Base-by-base conservation (phyloP, 1,140 invertebrate genomes). In the Drosophila mayri region DNA sequence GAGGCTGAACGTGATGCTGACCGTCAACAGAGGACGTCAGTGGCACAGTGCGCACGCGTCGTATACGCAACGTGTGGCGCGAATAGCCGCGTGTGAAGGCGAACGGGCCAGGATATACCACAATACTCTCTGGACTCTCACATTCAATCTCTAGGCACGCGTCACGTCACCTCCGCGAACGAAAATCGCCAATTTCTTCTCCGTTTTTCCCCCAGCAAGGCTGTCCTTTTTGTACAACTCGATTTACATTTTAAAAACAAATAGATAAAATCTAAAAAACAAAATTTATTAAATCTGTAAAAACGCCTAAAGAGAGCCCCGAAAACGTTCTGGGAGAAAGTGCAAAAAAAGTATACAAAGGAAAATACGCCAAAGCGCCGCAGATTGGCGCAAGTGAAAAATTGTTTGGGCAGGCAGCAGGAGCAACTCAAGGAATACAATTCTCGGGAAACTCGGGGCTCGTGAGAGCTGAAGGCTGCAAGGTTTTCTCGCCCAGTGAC, bases 111-210 rank as follows among this genome's bases (percentile, higher is more conserved):
- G 30, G 30, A 49, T 54, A 40, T 57, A 57, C 74, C 63, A 83
- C 57, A 47, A 78, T 75, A 78, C 76, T 71, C 63, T 76, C 76
- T 74, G 71, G 47, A 25, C 52, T 55, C 50, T 76, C 41, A 68
- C 61, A 40, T 47, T 77, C 38, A 85, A 61, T 80, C 57, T 70
- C 37, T 62, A 74, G 64, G 62, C 64, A 65, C 47, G 52, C 68
- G 71, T 85, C 67, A 74, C 76, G 77, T 70, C 77, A 84, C 55
- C 62, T 76, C 63, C 74, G 52, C 37, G 62, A 82, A 44, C 65
- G 47, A 72, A 68, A 67, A 35, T 63, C 43, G 59, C 59, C 32
- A 71, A 64, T 64, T 70, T 67, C 50, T 70, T 57, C 68, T 72
- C 43, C 43, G 66, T 72, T 72, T 32, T 32, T 49, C 41, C 54